Percentiles rank a stretch among this genome's conserved stretches.
These are phyloP conservation scores for Baronia brevicornis DNA, from an alignment of 2,888 invertebrate genomes.

Conservation along the genomic window DNA sequence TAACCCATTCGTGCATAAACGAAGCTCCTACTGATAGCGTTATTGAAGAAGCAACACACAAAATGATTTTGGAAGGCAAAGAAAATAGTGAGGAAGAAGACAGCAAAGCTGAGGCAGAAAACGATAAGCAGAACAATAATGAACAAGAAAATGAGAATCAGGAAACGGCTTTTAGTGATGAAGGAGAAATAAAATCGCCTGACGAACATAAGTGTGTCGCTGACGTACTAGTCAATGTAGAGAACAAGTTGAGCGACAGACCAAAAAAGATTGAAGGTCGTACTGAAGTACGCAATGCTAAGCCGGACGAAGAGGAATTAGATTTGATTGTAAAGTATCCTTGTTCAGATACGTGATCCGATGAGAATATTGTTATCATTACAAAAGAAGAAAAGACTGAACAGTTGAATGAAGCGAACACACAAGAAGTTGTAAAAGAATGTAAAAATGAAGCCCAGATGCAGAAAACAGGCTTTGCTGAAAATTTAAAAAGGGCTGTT, in stretches of 20 bases:
- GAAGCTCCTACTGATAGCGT: constrained; percentile 75
- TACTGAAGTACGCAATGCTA: constrained; percentile 49
- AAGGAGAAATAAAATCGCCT: constrained; percentile 47
- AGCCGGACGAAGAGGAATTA: constrained; percentile 59
- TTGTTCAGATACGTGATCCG: constrained; percentile 72
- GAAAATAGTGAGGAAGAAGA: constrained; percentile 64
- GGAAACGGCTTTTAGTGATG: constrained; percentile 35
- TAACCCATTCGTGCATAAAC: constrained; percentile 83
- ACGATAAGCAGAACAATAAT: constrained; percentile 55
- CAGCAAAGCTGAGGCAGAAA: constrained; percentile 47
- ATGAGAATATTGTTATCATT: constrained; percentile 41
- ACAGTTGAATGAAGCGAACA: constrained; percentile 27
- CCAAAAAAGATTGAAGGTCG: constrained; percentile 55
- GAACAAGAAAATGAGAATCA: constrained; percentile 35
- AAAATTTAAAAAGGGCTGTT: constrained; percentile 60
- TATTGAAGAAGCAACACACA: constrained; percentile 63
- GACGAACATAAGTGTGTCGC: constrained; percentile 54
- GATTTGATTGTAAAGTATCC: constrained; percentile 68
- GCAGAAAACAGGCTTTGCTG: constrained; percentile 58
- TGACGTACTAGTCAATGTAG: constrained; percentile 63
- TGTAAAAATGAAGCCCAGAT: constrained; percentile 51
- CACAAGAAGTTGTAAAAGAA: constrained; percentile 32
- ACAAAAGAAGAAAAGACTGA: constrained; percentile 53
- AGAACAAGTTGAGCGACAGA: constrained; percentile 53
- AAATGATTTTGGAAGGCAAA: constrained; percentile 65